Evolutionary conservation across 1,140 invertebrate species (phyloP), one percentile per base, ranked within the genome.

Genomic region (Drosophila santomea): DNA sequence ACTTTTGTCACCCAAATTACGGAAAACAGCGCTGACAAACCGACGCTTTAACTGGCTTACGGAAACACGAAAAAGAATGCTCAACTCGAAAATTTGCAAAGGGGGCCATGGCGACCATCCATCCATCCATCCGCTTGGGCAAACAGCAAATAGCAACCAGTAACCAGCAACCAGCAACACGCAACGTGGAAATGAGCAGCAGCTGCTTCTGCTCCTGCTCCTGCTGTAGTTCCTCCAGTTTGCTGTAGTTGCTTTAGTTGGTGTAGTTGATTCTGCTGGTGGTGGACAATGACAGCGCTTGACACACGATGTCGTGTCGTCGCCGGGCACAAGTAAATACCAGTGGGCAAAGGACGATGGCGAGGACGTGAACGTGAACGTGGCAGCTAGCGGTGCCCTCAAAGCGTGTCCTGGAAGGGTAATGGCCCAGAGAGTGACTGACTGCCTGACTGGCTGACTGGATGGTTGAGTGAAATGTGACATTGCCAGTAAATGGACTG

Each of bases 161-260:
- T 20, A 20, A 1, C 20, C 20, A 20, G 44, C 57, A 20, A 1
- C 20, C 20, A 20, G 44, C 57, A 44, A 66, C 78, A 86, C 56
- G 64, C 63, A 81, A 85, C 59, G 67, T 74, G 77, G 57, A 80
- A 80, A 68, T 80, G 69, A 72, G 67, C 78, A 81, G 60, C 72
- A 63, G 76, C 72, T 64, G 62, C 61, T 43, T 63, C 28, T 45
- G 69, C 45, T 48, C 0, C 2, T 20, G 4, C 25, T 25, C 25
- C 25, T 25, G 25, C 25, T 25, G 25, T 25, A 63, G 75, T 64
- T 64, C 17, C 17, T 17, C 17, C 17, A 17, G 17, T 17, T 17
- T 17, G 62, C 61, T 43, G 68, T 23, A 43, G 69, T 44, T 52
- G 28, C 7, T 32, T 6, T 32, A 32, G 59, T 35, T 51, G 48